Conservation (phyloP, 2,797 vertebrate species). For the Salarias fasciatus region DNA sequence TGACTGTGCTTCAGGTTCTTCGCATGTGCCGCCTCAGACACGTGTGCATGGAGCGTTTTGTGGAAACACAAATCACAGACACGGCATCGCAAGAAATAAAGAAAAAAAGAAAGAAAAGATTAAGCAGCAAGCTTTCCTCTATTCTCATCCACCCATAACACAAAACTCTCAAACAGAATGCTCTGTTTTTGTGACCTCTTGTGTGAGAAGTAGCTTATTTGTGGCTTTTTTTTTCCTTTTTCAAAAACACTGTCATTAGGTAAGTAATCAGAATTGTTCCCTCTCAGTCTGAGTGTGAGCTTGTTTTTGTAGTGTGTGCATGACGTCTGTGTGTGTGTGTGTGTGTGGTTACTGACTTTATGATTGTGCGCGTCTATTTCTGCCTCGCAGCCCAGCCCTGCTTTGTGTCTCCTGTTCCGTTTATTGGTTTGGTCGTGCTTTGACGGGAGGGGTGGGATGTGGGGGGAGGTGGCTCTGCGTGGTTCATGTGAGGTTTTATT, state of each 20-base stretch:
- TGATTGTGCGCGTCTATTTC: constrained; percentile 42
- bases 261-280: neutral
- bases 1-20: constrained; percentile 16
- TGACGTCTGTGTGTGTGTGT: constrained; percentile 15
- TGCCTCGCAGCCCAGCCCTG: constrained; percentile 44
- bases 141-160: too few species aligned
- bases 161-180: neutral
- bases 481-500: constrained; percentile 70
- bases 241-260: constrained; percentile 8
- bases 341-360: constrained; percentile 12
- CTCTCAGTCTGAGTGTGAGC: constrained; percentile 14
- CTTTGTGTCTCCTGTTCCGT: constrained; percentile 63
- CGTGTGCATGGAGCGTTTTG: neutral
- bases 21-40: constrained; percentile 21
- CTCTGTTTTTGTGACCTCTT: constrained; percentile 28
- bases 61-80: constrained; percentile 1
- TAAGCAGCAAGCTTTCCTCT: constrained; percentile 5
- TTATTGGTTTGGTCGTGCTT: constrained; percentile 53
- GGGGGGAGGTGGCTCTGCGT: constrained; percentile 19
- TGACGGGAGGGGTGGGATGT: constrained; percentile 30
- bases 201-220: constrained; percentile 4
- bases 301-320: constrained; percentile 18
- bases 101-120: constrained; percentile 13
- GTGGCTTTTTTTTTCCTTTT: too few species aligned
- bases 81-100: neutral